Evolutionary conservation across 2,113 vertebrate genomes (phyloP).

Genomic region (Anolis carolinensis): DNA sequence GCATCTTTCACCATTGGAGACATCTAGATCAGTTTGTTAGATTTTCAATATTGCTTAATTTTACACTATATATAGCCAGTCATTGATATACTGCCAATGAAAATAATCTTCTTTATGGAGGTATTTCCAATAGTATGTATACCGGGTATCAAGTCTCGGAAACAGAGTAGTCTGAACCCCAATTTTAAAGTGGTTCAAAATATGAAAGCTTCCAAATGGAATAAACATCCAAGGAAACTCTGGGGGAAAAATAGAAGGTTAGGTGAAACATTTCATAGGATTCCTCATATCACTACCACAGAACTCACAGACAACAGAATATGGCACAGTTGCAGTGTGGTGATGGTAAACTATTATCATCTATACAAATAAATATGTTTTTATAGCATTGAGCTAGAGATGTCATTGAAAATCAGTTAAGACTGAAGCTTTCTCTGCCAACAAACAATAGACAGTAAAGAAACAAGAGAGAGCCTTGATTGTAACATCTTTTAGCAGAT

Average conservation of each 20-base stretch:
- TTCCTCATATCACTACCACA: not conserved
- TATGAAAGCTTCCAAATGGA: no score
- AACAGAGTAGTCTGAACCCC: not conserved
- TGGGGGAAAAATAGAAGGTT: not conserved
- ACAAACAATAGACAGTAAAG: not conserved
- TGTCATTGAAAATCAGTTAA: not conserved
- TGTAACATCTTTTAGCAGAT: not conserved
- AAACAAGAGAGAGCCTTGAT: not conserved
- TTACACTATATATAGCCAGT: no score
- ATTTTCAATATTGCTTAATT: no score
- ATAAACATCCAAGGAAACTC: not conserved
- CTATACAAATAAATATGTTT: no score
- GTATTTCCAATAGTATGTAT: not conserved
- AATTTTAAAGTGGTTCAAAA: not conserved
- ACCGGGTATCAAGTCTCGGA: no score
- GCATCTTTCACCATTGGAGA: no score
- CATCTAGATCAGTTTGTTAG: no score
- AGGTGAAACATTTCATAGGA: not conserved
- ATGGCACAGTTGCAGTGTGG: not conserved
- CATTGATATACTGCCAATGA: not conserved
- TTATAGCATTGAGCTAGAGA: not conserved
- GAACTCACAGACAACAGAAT: not conserved
- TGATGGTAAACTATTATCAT: not conserved
- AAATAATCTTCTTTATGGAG: not conserved
- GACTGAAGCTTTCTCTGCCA: not conserved